A percentile compares a stretch with the other conserved stretches of the same genome.
These are phyloP conservation scores for Columbina picui DNA, from an alignment of 2,113 vertebrate species.

Conservation along the genomic window DNA sequence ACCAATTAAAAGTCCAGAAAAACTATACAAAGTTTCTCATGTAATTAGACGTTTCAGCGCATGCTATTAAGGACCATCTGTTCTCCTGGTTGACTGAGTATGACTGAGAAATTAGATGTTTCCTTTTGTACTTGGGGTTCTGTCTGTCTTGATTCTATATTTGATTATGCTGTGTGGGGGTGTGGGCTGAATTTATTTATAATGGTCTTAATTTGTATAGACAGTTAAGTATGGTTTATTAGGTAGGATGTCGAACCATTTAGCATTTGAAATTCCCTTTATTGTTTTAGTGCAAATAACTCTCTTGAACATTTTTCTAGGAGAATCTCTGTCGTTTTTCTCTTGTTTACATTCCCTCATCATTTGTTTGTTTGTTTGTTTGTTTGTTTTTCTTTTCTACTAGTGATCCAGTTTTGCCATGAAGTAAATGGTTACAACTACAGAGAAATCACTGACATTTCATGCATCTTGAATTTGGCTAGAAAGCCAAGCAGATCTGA, in stretches of 20 bases:
- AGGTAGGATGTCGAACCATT: background rate
- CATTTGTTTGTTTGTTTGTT: background rate
- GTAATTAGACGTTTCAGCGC: conserved; percentile 24
- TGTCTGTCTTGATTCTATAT: conserved; percentile 2
- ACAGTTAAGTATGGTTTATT: background rate
- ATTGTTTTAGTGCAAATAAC: background rate
- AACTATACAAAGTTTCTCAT: background rate
- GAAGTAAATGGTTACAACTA: background rate
- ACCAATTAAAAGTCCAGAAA: conserved; percentile 55
- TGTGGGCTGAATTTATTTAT: background rate
- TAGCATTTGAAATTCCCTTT: background rate
- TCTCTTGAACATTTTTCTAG: background rate
- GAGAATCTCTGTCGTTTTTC: background rate
- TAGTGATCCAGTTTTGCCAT: background rate
- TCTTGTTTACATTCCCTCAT: background rate
- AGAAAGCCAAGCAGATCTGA: background rate
- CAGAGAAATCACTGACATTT: background rate
- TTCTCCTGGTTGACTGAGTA: conserved; percentile 33
- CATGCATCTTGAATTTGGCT: background rate
- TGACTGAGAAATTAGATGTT: background rate
- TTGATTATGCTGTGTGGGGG: background rate
- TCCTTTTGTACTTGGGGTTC: conserved; percentile 14
- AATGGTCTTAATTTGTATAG: background rate
- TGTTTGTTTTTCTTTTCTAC: background rate
- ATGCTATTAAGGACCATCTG: conserved; percentile 54